These are phyloP conservation scores for Xestia ashworthii DNA, from an alignment of 2,888 invertebrate species.

Conservation along the genomic window DNA sequence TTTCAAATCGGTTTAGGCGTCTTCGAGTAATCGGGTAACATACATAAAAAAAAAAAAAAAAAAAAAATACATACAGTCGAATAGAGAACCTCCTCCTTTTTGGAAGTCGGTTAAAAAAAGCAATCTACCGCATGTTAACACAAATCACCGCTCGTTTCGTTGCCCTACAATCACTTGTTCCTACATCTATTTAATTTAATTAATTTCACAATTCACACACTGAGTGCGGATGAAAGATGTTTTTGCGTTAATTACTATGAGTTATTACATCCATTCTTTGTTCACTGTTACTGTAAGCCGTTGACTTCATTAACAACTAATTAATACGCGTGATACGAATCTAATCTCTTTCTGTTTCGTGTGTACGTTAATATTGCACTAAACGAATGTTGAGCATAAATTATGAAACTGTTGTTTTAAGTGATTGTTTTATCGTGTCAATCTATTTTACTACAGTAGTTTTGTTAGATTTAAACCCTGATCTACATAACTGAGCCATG, in stretches of 20 bases:
- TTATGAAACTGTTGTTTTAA: slow-evolving; percentile 71
- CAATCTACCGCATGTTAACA: not conserved
- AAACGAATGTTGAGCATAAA: slow-evolving; percentile 68
- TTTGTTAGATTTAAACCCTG: slow-evolving; percentile 62
- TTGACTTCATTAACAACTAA: slow-evolving; percentile 78
- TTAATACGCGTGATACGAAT: slow-evolving; percentile 77
- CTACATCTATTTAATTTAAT: slow-evolving; percentile 68
- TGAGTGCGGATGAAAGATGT: slow-evolving; percentile 67
- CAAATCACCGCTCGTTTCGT: slow-evolving; percentile 49
- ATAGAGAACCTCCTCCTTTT: no score
- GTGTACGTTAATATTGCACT: slow-evolving; percentile 67
- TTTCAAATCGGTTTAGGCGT: no score
- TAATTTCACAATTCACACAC: slow-evolving; percentile 71
- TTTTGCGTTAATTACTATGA: slow-evolving; percentile 70
- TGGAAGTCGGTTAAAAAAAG: no score
- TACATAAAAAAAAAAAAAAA: no score
- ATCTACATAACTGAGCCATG: slow-evolving; percentile 55
- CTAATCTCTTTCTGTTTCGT: slow-evolving; percentile 71
- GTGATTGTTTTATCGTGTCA: slow-evolving; percentile 71
- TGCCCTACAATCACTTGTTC: slow-evolving; percentile 55
- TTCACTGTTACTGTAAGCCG: slow-evolving; percentile 72
- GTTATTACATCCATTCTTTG: slow-evolving; percentile 71
- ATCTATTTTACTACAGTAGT: slow-evolving; percentile 59
- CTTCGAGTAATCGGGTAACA: no score
- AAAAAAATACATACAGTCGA: no score